Conservation (phyloP, 2,797 vertebrate species). For the Characodon lateralis region DNA sequence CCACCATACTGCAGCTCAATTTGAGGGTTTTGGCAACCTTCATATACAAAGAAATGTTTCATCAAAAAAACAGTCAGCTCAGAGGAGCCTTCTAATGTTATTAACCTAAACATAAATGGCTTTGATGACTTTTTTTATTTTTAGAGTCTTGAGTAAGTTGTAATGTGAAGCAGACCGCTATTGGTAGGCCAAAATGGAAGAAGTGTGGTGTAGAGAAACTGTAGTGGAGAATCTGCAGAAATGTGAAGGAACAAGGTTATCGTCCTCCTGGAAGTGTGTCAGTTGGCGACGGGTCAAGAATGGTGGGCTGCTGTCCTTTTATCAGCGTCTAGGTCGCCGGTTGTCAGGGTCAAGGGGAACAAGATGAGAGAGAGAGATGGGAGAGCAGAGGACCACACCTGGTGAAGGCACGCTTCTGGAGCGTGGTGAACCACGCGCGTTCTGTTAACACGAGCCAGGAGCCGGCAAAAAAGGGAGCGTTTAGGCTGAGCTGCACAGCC, state of each 20-base stretch:
- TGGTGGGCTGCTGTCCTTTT: constrained; percentile 63
- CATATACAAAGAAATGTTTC: background rate
- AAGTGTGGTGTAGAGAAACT: constrained; percentile 34
- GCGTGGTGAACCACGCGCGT: constrained; percentile 54
- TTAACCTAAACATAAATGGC: background rate
- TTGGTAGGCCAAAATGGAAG: constrained; percentile 1
- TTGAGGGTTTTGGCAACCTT: background rate
- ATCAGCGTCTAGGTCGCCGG: constrained; percentile 63
- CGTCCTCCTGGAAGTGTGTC: constrained; percentile 71
- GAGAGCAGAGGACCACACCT: constrained; percentile 72
- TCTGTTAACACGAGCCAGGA: constrained; percentile 43
- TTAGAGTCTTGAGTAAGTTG: background rate
- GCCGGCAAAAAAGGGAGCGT: constrained; percentile 36
- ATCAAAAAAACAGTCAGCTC: too few species aligned
- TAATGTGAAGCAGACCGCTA: background rate
- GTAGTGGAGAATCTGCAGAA: constrained; percentile 55
- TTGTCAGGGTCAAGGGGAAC: constrained; percentile 78
- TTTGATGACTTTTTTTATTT: background rate
- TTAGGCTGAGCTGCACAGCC: constrained; percentile 57
- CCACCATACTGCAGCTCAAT: too few species aligned
- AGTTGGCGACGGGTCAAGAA: constrained; percentile 72
- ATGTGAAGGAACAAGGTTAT: constrained; percentile 71
- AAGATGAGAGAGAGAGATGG: constrained; percentile 70
- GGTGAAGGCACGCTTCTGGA: constrained; percentile 84
- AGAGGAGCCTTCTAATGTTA: background rate